Percentiles rank a stretch among this genome's conserved stretches.
Conservation (phyloP, 2,797 vertebrate genomes). For the Platyrinchus mystaceus region DNA sequence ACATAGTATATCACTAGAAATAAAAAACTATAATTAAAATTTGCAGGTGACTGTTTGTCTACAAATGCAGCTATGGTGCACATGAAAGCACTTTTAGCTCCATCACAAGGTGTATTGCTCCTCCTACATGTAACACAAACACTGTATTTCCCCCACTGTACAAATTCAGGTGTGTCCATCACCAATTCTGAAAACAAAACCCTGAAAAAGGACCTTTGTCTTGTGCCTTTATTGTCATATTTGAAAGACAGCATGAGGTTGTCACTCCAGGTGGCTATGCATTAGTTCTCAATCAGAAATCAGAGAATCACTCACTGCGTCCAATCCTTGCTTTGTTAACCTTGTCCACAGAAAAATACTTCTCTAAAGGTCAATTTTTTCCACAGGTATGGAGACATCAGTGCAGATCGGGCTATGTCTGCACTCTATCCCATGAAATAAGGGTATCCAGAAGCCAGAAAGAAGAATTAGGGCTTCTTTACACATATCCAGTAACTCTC, state of each 20-base stretch:
- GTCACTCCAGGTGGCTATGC: not conserved
- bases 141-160: not conserved
- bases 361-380: not conserved
- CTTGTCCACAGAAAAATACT: not conserved
- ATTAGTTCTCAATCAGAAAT: not conserved
- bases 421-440: not conserved
- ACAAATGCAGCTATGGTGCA: not conserved
- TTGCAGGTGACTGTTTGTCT: not conserved
- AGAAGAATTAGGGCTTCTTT: not conserved
- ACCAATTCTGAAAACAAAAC: not conserved
- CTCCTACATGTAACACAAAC: not conserved
- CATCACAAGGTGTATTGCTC: not conserved
- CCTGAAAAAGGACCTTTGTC: not conserved
- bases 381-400: not conserved
- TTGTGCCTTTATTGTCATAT: not conserved
- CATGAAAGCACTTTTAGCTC: not conserved
- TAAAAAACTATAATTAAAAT: not conserved
- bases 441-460: not conserved
- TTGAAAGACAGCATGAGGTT: not conserved
- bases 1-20: not conserved
- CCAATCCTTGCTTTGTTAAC: not conserved
- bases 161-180: not conserved
- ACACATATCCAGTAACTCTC: not conserved
- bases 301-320: not conserved
- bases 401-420: not conserved